Evolutionary conservation across 2,797 vertebrate genomes (phyloP), one percentile per base, ranked within the genome.

Genomic region (Avahi laniger): DNA sequence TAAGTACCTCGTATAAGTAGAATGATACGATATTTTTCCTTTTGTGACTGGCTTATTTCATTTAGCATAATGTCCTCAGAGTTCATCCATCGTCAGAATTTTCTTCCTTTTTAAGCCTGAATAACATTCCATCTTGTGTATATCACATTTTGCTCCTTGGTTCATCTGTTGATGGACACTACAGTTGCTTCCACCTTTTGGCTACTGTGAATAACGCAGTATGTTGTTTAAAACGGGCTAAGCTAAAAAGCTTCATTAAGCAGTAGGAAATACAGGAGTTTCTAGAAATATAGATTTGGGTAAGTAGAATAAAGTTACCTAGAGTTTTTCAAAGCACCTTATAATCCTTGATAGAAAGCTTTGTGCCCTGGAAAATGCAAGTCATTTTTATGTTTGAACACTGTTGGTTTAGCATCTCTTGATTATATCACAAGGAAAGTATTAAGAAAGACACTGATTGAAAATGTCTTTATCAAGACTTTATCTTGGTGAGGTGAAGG

Each of bases 251-350:
- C 18, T 91, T 89, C 20, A 54, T 59, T 59, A 69, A 90, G 59
- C 18, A 80, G 24, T 46, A 88, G 54, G 75, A 82, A 72, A 94
- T 70, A 83, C 22, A 63, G 52, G 18, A 72, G n/a, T 12, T 86
- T 81, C 67, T 81, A 86, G 50, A 63, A 85, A 69, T 95, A 52
- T 0, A 70, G 83, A 54, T 65, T 96, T 46, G 5, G 24, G 20
- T 70, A 61, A 72, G 33, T 50, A 65, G 35, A 80, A 22, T 78
- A 57, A 73, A 89, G 46, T 59, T 86, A 57, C 76, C 26, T 90
- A 54, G 79, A 65, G 22, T 35, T 93, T 89, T 85, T 65, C 38
- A 75, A 89, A 89, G 28, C 22, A 84, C n/a, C n/a, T 78, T 94
- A 72, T 48, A 90, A 79, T 91, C 14, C 63, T 88, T 80, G 30